Base-by-base conservation (phyloP, 2,113 vertebrate species). In the Cyanistes caeruleus region DNA sequence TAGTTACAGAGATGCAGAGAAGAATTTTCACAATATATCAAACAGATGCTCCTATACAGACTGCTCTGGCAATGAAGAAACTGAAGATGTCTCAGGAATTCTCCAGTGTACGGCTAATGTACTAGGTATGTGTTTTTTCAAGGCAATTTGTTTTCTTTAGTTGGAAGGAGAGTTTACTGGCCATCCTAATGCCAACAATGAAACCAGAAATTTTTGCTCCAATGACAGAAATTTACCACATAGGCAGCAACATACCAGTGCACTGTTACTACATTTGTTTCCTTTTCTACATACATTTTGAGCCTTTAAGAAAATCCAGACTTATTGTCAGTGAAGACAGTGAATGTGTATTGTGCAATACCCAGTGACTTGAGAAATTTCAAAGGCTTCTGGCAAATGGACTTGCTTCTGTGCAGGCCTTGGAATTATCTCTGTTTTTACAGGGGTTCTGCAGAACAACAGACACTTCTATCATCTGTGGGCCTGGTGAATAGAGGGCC, bases 91-190 rank as follows among this genome's bases (percentile, higher is more conserved):
- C 97, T 99, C 99, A 98, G 99, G 99, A 98, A 99, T 99, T 97
- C 98, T 99, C 59, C 99, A 99, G 95, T 99, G 99, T 94, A 98
- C 98, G 8, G 99, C 99, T 83, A 99, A 99, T 88, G 97, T 99
- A 95, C 98, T 99, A 68, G 99, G 99, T 99, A 98, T 91, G 98
- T 96, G 69, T 83, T 68, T 86, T 92, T 93, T 62, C 27, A 63
- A 86, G 37, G 30, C n/a, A 64, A 64, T 80, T 94, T 35, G 1
- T 92, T 93, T 93, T 15, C n/a, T 81, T 88, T 74, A 43, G 3
- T n/a, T 79, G 53, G 48, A 90, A 64, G 21, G 46, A 44, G 58
- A 20, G 24, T 53, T 83, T 76, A 41, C 11, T 76, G 41, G 41
- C 25, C 31, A 53, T 73, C 24, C 15, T 63, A 69, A 55, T 48